Evolutionary conservation across 1,140 invertebrate species (phyloP), one percentile per base, ranked within the genome.

Genomic region (Brachionus manjavacas): DNA sequence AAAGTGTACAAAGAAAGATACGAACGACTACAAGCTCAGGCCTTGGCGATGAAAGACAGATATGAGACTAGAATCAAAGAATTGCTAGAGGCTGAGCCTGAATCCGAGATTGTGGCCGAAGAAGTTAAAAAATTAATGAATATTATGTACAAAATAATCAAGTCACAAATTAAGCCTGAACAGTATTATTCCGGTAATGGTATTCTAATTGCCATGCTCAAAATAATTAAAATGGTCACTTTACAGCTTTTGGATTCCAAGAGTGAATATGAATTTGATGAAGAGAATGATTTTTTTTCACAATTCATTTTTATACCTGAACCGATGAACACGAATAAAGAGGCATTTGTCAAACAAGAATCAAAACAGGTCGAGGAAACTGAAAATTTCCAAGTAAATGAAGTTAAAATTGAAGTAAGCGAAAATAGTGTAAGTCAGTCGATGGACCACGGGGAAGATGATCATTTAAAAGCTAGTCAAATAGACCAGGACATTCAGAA

Each of bases 61-160:
- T 89, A 89, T 84, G 88, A 89, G 74, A 86, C 87, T 8, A 85
- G 86, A 31, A 88, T 89, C 31, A 81, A 85, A 55, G 88, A 89
- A 43, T 76, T 89, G 66, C 12, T 81, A 11, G 87, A 88, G 60
- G 85, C 86, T 35, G 87, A 88, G 66, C 83, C 70, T 79, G 46
- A 84, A 78, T 25, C 85, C 66, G 84, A 80, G 84, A 28, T 68
- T 16, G 76, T 25, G 11, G 72, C 85, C 85, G 84, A 76, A 25
- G 80, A 90, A 87, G 87, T 90, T 25, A 90, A 90, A 86, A 89
- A 89, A 79, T 87, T 90, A 64, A 90, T 90, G 89, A 90, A 89
- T 86, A 86, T 85, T 28, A 88, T 89, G 7, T 89, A 87, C 85
- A 87, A 87, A 68, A 85, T 85, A 46, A 84, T 89, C 78, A 85